phyloP scores from a whole-genome alignment of 2,888 invertebrate genomes.

The Drosophila prolongata region DNA sequence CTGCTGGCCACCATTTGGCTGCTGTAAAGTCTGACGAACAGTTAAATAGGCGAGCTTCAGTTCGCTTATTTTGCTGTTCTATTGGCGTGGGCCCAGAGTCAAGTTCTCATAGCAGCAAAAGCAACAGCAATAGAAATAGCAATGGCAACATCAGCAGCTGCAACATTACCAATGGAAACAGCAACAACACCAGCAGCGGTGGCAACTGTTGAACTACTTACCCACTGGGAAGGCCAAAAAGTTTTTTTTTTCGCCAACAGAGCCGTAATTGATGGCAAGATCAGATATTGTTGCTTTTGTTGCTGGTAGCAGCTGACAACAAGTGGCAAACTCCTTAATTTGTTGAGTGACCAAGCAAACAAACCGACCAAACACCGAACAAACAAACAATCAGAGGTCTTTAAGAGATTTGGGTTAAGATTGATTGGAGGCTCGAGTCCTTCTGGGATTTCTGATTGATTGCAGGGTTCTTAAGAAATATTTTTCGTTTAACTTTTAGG shows the following conservation, averaged over 20 bases:
- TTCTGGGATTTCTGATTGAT: slow-evolving; percentile 9
- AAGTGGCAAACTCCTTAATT: slow-evolving; percentile 59
- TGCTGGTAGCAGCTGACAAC: slow-evolving; percentile 41
- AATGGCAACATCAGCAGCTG: slow-evolving; percentile 39
- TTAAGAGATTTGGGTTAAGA: slow-evolving; percentile 63
- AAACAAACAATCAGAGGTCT: slow-evolving; percentile 35
- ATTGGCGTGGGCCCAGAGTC: slow-evolving; percentile 45
- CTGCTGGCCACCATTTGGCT: slow-evolving; percentile 24
- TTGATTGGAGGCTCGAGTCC: slow-evolving; percentile 28
- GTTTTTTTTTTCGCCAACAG: slow-evolving; percentile 41
- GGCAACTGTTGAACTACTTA: slow-evolving; percentile 83
- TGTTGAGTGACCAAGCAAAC: slow-evolving; percentile 70
- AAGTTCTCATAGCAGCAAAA: slow-evolving; percentile 39
- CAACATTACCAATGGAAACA: slow-evolving; percentile 50
- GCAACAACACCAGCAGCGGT: slow-evolving; percentile 56
- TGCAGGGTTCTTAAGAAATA: neutral
- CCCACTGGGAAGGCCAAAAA: slow-evolving; percentile 80
- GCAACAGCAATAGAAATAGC: slow-evolving; percentile 21
- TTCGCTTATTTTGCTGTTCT: slow-evolving; percentile 27
- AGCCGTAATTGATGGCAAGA: slow-evolving; percentile 63
- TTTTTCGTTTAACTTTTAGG: neutral
- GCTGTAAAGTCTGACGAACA: slow-evolving; percentile 14
- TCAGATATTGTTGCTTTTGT: slow-evolving; percentile 33
- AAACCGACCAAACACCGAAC: slow-evolving; percentile 44
- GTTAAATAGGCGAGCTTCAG: slow-evolving; percentile 24